phyloP scores from a whole-genome alignment of 2,797 vertebrate genomes.

The Channa striata region DNA sequence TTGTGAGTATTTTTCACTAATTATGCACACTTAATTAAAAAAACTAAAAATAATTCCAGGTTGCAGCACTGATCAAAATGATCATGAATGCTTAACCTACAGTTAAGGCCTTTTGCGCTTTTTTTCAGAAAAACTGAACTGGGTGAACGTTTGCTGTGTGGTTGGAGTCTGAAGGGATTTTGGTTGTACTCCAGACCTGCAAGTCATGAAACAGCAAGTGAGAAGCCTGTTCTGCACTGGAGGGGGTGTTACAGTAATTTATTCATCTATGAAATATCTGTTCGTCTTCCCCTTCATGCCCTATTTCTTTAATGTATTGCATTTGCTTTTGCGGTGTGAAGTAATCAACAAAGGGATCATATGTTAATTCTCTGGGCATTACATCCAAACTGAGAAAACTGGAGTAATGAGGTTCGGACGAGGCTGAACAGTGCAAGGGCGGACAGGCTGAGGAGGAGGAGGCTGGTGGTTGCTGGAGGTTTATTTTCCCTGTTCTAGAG shows the following conservation, averaged over 20 bases:
- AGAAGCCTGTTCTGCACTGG: background rate
- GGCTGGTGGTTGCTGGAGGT: conserved; percentile 73
- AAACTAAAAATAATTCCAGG: background rate
- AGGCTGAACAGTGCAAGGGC: conserved; percentile 68
- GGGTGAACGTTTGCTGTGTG: background rate
- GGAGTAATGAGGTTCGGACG: conserved; percentile 70
- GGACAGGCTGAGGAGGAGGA: conserved; percentile 55
- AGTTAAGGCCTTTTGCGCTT: background rate
- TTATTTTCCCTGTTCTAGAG: conserved; percentile 82
- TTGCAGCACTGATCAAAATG: background rate
- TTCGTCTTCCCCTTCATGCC: background rate
- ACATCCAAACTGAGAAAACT: conserved; percentile 43
- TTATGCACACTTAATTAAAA: background rate
- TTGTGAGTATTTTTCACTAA: no score
- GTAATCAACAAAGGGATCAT: background rate
- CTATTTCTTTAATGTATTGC: background rate
- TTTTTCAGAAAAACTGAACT: background rate
- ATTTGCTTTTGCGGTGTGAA: no score
- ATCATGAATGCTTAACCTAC: no score
- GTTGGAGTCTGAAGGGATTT: background rate
- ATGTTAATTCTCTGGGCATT: background rate
- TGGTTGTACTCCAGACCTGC: background rate
- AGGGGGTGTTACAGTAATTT: background rate
- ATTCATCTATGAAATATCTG: background rate
- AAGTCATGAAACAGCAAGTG: background rate